Evolutionary conservation across 2,797 vertebrate species (phyloP).

Genomic region (Danio choprae): DNA sequence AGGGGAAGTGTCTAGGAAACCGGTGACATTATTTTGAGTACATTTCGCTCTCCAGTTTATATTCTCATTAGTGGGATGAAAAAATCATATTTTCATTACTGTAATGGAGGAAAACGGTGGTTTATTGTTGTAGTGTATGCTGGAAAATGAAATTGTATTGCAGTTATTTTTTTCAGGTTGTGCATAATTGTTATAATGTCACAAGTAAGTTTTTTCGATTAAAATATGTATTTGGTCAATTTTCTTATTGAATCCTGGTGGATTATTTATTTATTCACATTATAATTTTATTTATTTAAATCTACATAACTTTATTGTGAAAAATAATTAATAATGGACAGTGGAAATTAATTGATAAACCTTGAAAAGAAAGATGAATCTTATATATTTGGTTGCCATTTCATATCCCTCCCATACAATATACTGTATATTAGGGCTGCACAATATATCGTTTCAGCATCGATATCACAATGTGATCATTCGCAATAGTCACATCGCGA

Average conservation of each 20-base stretch:
- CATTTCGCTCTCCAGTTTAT: not conserved
- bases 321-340: not conserved
- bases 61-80: conserved; percentile 7
- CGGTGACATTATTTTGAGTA: not conserved
- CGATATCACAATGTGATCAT: too few relatives aligned
- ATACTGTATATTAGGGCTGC: too few relatives aligned
- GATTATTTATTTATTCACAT: not conserved
- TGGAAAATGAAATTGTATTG: conserved; percentile 5
- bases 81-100: not conserved
- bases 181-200: too few relatives aligned
- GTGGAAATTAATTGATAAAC: not conserved
- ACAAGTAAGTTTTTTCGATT: not conserved
- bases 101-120: not conserved
- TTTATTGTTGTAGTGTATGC: not conserved
- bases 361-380: not conserved
- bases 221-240: not conserved
- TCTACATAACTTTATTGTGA: not conserved
- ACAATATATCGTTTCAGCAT: too few relatives aligned
- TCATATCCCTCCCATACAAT: not conserved
- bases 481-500: too few relatives aligned
- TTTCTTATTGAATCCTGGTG: not conserved
- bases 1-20: not conserved
- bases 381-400: not conserved
- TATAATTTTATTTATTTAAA: not conserved
- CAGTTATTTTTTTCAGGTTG: too few relatives aligned